Base-by-base conservation (phyloP, 2,113 vertebrate species). In the Poecilia latipinna region DNA sequence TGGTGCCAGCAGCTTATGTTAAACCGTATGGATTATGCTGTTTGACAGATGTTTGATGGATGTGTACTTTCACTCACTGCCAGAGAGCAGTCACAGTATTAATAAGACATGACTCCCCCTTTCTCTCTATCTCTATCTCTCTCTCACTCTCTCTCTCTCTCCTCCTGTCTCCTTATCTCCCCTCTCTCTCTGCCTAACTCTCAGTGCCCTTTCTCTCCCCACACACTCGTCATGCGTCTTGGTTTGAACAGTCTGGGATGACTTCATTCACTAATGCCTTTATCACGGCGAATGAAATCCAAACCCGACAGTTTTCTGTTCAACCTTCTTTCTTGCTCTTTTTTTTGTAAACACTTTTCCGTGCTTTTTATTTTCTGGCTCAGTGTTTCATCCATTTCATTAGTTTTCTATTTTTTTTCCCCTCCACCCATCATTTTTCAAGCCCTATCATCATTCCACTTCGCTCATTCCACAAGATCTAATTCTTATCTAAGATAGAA, bases 1-100 rank as follows among this genome's bases (percentile, higher is more conserved):
- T 81, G 78, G 83, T 86, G 87, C 81, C 79, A 90, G 85, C 74
- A 88, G 92, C 91, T 94, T 92, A 92, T 89, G 90, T 82, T 93
- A 93, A 94, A 94, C 85, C 90, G 68, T 93, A 89, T 93, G 92
- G 93, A 94, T 94, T 95, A 94, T 86, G 77, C 87, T 85, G 86
- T 93, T 88, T 91, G 92, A 93, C 93, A 93, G 94, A 92, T 93
- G 93, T 93, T 93, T 88, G 88, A 84, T 78, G 83, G 89, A 90
- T 90, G 85, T 90, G 82, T 78, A 73, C 84, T 89, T 88, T 86
- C 91, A 92, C 83, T 88, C 90, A 79, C 78, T 89, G 90, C 86
- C 83, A 76, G 88, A 86, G 78, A 89, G 78, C 84, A 84, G 82
- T 88, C 75, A 68, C 82, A 70, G 77, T 87, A 92, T 90, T 92